These are phyloP conservation scores for Synanthedon formicaeformis DNA, from an alignment of 2,888 invertebrate species.

Conservation along the genomic window DNA sequence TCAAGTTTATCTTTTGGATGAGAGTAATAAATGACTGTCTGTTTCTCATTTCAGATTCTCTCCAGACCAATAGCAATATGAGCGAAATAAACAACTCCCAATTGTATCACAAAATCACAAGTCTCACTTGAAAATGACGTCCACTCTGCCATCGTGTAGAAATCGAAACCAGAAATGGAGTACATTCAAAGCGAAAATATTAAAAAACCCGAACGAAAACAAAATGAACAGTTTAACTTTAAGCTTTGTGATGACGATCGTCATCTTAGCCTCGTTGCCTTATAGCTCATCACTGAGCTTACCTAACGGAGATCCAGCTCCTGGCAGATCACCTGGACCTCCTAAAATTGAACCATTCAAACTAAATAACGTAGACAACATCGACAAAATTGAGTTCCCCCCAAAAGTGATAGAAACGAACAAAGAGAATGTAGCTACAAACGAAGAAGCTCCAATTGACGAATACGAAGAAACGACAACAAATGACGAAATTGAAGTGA, in stretches of 20 bases:
- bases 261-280: slow-evolving; percentile 48
- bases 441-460: slow-evolving; percentile 17
- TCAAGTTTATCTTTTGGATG: too few species aligned
- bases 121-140: neutral
- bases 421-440: slow-evolving; percentile 20
- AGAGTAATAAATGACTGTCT: too few species aligned
- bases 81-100: neutral
- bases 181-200: slow-evolving; percentile 15
- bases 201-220: slow-evolving; percentile 15
- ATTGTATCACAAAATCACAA: neutral
- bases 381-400: slow-evolving; percentile 9
- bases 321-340: slow-evolving; percentile 75
- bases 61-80: neutral
- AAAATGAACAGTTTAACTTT: slow-evolving; percentile 32
- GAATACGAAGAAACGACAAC: slow-evolving; percentile 35
- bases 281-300: slow-evolving; percentile 48
- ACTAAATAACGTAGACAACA: neutral
- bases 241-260: slow-evolving; percentile 17
- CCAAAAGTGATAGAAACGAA: slow-evolving; percentile 10
- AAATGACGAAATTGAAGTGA: slow-evolving; percentile 20
- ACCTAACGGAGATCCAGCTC: slow-evolving; percentile 74
- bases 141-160: neutral
- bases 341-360: slow-evolving; percentile 25
- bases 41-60: neutral
- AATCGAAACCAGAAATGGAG: slow-evolving; percentile 15